A percentile compares a stretch with the other conserved stretches of the same genome.
phyloP scores from a whole-genome alignment of 1,140 invertebrate species.

The Plodia interpunctella region DNA sequence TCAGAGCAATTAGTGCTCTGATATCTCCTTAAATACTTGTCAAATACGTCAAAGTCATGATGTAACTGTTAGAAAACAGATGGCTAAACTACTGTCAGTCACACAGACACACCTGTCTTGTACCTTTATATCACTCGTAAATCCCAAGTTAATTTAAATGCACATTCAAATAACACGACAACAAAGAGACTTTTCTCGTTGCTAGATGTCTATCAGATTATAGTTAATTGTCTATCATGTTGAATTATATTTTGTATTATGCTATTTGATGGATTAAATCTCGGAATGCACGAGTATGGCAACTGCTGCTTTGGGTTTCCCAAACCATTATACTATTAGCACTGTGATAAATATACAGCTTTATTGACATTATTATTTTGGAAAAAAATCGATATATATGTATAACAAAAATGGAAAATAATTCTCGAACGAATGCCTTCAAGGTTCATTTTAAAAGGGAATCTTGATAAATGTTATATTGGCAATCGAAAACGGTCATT shows the following conservation, averaged over 20 bases:
- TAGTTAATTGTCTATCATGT: slow-evolving; percentile 54
- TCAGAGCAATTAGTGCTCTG: no score
- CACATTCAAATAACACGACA: slow-evolving; percentile 40
- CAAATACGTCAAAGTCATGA: not conserved
- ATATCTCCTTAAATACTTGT: no score
- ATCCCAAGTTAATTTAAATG: not conserved
- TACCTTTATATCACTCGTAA: not conserved
- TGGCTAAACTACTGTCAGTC: not conserved
- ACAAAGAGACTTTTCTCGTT: slow-evolving; percentile 43
- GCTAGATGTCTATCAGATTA: slow-evolving; percentile 57
- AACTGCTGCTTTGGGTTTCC: slow-evolving; percentile 13
- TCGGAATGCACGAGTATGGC: not conserved
- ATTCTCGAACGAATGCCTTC: not conserved
- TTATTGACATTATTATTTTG: not conserved
- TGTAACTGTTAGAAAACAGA: not conserved
- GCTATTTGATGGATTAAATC: slow-evolving; percentile 1
- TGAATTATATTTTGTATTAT: slow-evolving; percentile 28
- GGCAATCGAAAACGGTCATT: not conserved
- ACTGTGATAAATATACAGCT: slow-evolving; percentile 4
- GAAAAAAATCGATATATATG: not conserved
- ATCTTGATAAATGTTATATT: not conserved
- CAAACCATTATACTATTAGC: slow-evolving; percentile 11
- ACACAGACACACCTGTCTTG: not conserved
- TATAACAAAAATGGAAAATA: not conserved
- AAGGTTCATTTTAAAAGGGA: not conserved